Conservation (phyloP, 2,888 invertebrate species). For the Sussaba pulchella region DNA sequence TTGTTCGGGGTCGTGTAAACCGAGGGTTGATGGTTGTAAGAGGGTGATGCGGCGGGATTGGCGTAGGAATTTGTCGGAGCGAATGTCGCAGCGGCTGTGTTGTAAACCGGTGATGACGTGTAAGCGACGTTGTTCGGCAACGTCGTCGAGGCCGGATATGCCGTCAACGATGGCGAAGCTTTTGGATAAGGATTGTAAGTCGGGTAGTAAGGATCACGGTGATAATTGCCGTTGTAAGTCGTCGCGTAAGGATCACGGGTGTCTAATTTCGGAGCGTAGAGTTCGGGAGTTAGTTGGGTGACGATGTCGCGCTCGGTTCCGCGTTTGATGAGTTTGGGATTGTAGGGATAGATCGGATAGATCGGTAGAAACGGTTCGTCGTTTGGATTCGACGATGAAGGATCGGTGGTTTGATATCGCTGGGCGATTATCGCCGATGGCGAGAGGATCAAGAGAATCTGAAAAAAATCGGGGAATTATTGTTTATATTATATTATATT, state of each 20-base stretch:
- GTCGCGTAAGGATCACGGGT: constrained; percentile 77
- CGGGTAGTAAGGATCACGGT: constrained; percentile 75
- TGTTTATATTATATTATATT: background rate
- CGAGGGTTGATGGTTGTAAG: constrained; percentile 18
- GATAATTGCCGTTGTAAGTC: constrained; percentile 72
- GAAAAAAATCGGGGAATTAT: constrained; percentile 1
- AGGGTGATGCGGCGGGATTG: background rate
- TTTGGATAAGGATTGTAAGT: constrained; percentile 75
- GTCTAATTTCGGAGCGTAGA: constrained; percentile 78
- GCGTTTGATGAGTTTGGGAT: constrained; percentile 80
- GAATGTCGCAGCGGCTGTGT: constrained; percentile 34
- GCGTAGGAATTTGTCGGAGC: constrained; percentile 36
- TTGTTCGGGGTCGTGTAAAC: constrained; percentile 47
- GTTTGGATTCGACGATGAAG: constrained; percentile 73
- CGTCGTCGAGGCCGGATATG: constrained; percentile 13
- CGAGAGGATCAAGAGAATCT: constrained; percentile 76
- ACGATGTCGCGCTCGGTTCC: constrained; percentile 75
- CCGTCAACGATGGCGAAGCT: constrained; percentile 36
- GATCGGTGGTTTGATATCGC: constrained; percentile 66
- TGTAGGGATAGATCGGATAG: constrained; percentile 80
- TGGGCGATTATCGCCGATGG: constrained; percentile 76
- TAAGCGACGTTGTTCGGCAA: constrained; percentile 24
- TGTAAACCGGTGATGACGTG: constrained; percentile 37
- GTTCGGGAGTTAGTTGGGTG: constrained; percentile 75
- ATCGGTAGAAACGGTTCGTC: constrained; percentile 82